Base-by-base conservation (phyloP, 2,888 invertebrate species). In the Liposcelis brunnea region DNA sequence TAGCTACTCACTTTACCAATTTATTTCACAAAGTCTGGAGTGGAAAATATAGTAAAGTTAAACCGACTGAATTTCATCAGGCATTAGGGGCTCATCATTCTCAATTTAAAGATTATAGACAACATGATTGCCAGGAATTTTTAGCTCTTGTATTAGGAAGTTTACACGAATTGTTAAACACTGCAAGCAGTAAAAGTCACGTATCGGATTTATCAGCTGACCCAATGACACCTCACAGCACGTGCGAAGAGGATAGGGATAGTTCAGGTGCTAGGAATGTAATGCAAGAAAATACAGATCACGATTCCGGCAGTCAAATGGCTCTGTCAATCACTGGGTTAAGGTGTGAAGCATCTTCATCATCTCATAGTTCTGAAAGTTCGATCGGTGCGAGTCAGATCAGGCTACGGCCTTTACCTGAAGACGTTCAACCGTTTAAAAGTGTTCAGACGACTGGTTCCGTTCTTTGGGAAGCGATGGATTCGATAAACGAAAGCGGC, bases 121-220 rank as follows among this genome's bases (percentile, higher is more conserved):
- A 75, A 73, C 75, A 76, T 55, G 76, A 76, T 56, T 75, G 75
- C 59, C 75, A 75, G 59, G 76, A 76, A 58, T 75, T 76, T 55
- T 63, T 76, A 48, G 74, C 74, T 5, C 61, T 75, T 15, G 57
- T 75, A 33, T 57, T 76, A 51, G 75, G 75, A 54, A 67, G 70
- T 2, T 61, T 76, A 7, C 74, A 75, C 53, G 74, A 76, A 54
- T 72, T 75, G 55, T 65, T 75, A 55, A 66, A 68, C 48, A 55
- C 59, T 38, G 64, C 64, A 16, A 61, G 60, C 42, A 50, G 52
- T 32, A 51, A 49, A 47, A 52, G 51, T 26, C 43, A 44, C 26
- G n/a, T 48, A 44, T 50, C 46, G 10, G 47, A 49, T 31, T 34
- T 43, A 42, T 49, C 47, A 2, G 48, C 48, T 11, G 46, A 46